Evolutionary conservation across 1,140 invertebrate species (phyloP), one percentile per base, ranked within the genome.

Genomic region (Cryptotermes secundus): DNA sequence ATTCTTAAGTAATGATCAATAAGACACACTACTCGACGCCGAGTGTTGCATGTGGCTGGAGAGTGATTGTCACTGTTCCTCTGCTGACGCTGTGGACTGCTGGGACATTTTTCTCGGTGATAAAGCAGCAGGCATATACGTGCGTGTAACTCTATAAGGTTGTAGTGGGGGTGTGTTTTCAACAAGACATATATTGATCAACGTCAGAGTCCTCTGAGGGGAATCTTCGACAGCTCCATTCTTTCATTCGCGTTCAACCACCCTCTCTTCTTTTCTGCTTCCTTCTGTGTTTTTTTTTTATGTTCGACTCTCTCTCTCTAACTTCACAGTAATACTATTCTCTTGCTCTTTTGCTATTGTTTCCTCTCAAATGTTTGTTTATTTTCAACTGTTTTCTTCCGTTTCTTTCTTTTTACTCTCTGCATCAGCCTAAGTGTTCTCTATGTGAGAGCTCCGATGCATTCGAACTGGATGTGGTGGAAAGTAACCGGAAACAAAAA

Each of bases 41-140:
- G n/a, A 72, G n/a, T 72, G 59, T 31, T 72, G 59, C 59, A 9
- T 72, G 59, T 16, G 59, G 59, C 26, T 72, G 31, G 59, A 72
- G 59, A 72, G 31, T 72, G 31, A 72, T 72, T 72, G 59, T 72
- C 59, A 31, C 59, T 7, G 59, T 31, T 31, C 31, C 59, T 72
- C 59, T 31, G 59, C 59, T 72, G 59, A 72, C 59, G 31, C 59
- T 31, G 59, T 72, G 59, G 59, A 31, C 59, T 72, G 59, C 26
- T 72, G 59, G 59, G 59, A 72, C 59, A 72, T 72, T 72, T 72
- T 72, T 72, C 59, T 72, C 59, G 26, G 59, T 72, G 59, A 72
- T 72, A 72, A 72, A 72, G 59, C 59, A 72, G 59, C 59, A 31
- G 59, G 26, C n/a, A 72, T 26, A 26, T 72, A 72, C 59, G 59